These are phyloP conservation scores for Monopterus albus DNA, from an alignment of 2,113 vertebrate genomes.

Conservation along the genomic window DNA sequence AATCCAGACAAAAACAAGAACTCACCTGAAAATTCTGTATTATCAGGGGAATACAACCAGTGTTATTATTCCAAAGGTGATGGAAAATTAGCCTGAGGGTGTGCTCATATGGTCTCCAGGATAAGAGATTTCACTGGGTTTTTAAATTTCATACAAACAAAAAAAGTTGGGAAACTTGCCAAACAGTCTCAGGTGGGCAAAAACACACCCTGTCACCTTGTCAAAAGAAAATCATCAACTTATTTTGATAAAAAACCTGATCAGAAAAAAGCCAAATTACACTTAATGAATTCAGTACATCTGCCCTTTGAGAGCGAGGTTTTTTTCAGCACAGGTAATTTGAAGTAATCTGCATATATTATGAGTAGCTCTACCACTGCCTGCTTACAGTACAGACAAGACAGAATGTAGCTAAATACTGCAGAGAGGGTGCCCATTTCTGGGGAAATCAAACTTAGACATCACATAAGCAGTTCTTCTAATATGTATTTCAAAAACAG, in stretches of 20 bases:
- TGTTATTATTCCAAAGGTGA: slow-evolving; percentile 20
- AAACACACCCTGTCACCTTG: not conserved
- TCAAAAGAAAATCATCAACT: slow-evolving; percentile 9
- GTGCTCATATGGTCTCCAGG: too few relatives aligned
- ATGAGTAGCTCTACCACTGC: too few relatives aligned
- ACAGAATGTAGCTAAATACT: too few relatives aligned
- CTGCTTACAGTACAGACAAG: too few relatives aligned
- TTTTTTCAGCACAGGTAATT: slow-evolving; percentile 42
- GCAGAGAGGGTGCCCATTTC: too few relatives aligned
- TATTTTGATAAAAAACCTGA: slow-evolving; percentile 4
- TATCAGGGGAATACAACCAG: not conserved
- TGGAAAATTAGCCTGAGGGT: not conserved
- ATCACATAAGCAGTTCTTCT: not conserved
- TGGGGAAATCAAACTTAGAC: not conserved
- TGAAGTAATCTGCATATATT: slow-evolving; percentile 39
- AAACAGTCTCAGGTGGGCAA: slow-evolving; percentile 48
- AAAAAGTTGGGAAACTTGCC: slow-evolving; percentile 3
- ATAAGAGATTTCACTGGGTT: not conserved
- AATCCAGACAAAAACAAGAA: slow-evolving; percentile 7
- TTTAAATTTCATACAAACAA: not conserved
- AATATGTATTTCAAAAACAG: not conserved
- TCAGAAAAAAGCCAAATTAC: slow-evolving; percentile 19
- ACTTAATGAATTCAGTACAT: not conserved
- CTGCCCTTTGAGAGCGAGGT: slow-evolving; percentile 1
- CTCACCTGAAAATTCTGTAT: not conserved